Evolutionary conservation across 2,888 invertebrate genomes (phyloP).

Genomic region (Anticlea derivata): DNA sequence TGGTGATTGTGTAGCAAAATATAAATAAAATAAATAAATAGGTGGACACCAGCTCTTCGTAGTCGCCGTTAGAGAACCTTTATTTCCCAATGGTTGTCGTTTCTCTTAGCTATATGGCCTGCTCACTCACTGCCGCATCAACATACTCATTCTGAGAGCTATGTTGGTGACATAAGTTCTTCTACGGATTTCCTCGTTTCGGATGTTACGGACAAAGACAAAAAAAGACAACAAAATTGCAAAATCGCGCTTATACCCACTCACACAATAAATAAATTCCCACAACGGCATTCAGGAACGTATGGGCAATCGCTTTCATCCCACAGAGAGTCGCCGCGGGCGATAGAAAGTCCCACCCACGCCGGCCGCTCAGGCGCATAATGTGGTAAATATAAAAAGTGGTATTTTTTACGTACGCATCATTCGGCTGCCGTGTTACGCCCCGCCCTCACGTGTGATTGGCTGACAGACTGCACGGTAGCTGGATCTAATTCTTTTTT

Average conservation of each 20-base stretch:
- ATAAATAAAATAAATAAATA: no score
- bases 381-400: constrained; percentile 50
- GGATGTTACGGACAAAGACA: no score
- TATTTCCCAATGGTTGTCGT: no score
- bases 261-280: constrained; percentile 30
- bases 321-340: constrained; percentile 71
- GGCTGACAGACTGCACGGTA: constrained; percentile 60
- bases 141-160: no score
- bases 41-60: no score
- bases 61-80: no score
- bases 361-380: constrained; percentile 49
- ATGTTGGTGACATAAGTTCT: no score
- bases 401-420: constrained; percentile 28
- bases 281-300: constrained; percentile 38
- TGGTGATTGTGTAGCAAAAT: no score
- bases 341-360: constrained; percentile 82
- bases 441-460: constrained; percentile 70
- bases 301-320: constrained; percentile 48
- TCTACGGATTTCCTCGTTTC: no score
- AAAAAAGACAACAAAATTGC: no score
- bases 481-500: constrained; percentile 58
- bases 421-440: constrained; percentile 71
- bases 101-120: no score
- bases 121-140: no score
- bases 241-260: constrained; percentile 4